Percentiles rank a stretch among this genome's conserved stretches.
Conservation (phyloP, 2,888 invertebrate genomes). For the Aricia artaxerxes region DNA sequence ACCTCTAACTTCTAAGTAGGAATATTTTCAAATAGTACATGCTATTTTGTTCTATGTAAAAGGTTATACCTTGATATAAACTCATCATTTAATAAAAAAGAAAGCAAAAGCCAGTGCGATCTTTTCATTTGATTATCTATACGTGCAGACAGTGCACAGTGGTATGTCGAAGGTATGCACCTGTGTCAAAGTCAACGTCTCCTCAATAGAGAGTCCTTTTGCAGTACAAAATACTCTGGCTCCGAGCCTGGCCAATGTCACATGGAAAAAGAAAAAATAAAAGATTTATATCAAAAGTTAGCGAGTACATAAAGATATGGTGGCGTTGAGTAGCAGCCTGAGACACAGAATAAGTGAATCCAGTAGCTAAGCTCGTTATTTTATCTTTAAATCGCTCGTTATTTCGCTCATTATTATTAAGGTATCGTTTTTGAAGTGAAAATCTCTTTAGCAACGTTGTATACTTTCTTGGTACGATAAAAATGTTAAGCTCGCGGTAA, state of each 20-base stretch:
- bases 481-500: too few species aligned
- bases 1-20: too few species aligned
- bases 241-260: background rate
- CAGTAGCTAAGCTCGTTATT: background rate
- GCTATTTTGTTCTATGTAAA: too few species aligned
- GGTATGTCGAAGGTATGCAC: background rate
- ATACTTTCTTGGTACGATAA: too few species aligned
- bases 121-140: background rate
- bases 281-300: conserved; percentile 27
- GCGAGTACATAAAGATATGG: conserved; percentile 17
- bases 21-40: too few species aligned
- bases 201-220: background rate
- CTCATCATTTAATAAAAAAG: too few species aligned
- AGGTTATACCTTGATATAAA: too few species aligned
- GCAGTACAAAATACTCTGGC: background rate
- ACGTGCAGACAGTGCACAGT: background rate
- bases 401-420: too few species aligned
- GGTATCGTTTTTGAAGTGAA: too few species aligned
- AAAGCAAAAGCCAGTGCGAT: background rate
- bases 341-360: background rate
- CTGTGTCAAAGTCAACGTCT: background rate
- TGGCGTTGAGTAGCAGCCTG: conserved; percentile 5
- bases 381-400: too few species aligned
- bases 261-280: background rate
- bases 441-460: too few species aligned